phyloP scores from a whole-genome alignment of 2,888 invertebrate species.

The Dicycla oo region DNA sequence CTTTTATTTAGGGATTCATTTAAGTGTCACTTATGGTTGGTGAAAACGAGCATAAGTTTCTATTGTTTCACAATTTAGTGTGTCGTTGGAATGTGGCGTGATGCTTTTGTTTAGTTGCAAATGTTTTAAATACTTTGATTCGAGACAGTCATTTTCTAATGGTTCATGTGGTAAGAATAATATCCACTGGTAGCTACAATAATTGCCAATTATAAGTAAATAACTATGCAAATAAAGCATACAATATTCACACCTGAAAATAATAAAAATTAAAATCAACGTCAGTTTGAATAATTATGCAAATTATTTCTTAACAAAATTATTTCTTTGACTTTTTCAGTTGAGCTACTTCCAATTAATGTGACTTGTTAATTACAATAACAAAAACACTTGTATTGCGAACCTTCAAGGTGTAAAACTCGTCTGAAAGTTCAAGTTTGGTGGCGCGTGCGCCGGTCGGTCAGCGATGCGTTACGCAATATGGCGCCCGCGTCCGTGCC shows the following conservation, averaged over 20 bases:
- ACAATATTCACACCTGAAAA: background rate
- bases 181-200: background rate
- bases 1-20: no score
- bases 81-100: slow-evolving; percentile 13
- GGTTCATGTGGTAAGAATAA: background rate
- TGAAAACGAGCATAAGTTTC: no score
- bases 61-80: slow-evolving; percentile 27
- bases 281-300: background rate
- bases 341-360: slow-evolving; percentile 9
- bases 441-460: slow-evolving; percentile 35
- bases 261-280: background rate
- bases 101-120: slow-evolving; percentile 32
- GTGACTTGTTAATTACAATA: slow-evolving; percentile 15
- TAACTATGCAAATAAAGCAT: background rate
- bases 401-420: slow-evolving; percentile 47
- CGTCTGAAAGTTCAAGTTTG: slow-evolving; percentile 59
- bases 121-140: slow-evolving; percentile 2
- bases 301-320: background rate
- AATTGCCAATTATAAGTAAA: background rate
- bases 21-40: no score
- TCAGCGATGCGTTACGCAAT: slow-evolving; percentile 40
- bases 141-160: background rate
- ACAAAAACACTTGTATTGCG: slow-evolving; percentile 32
- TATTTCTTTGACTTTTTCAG: background rate
- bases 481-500: slow-evolving; percentile 20